These are phyloP conservation scores for Scomberomorus guttatus DNA, from an alignment of 2,797 vertebrate species.

Conservation along the genomic window DNA sequence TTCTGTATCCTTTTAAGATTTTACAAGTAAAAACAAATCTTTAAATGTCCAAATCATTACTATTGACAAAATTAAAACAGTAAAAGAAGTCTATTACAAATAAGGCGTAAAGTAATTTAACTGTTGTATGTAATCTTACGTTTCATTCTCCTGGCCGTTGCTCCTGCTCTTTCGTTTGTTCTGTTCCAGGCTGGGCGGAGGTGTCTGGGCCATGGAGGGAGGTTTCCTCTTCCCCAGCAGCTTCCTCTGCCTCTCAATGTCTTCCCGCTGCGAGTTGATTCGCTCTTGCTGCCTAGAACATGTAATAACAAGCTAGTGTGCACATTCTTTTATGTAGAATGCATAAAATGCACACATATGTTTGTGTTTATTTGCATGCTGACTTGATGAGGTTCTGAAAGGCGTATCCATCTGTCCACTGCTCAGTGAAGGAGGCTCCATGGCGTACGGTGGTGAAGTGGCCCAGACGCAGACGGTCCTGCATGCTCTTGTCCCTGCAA, in stretches of 20 bases:
- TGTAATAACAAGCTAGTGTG: background rate
- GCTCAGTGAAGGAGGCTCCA: slow-evolving; percentile 97
- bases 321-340: background rate
- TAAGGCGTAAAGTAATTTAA: background rate
- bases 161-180: slow-evolving; percentile 97
- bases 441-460: slow-evolving; percentile 98
- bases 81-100: background rate
- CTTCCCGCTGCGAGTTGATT: slow-evolving; percentile 97
- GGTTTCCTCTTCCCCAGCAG: slow-evolving; percentile 97
- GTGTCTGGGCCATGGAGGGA: slow-evolving; percentile 92
- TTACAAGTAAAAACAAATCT: background rate
- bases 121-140: slow-evolving; percentile 82
- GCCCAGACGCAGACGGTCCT: slow-evolving; percentile 94
- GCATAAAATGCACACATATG: background rate
- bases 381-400: slow-evolving; percentile 99
- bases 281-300: slow-evolving; percentile 94
- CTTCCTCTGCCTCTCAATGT: slow-evolving; percentile 98
- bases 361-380: slow-evolving; percentile 62
- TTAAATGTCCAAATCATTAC: background rate
- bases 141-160: slow-evolving; percentile 95
- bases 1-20: background rate
- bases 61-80: background rate
- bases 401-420: slow-evolving; percentile 98
- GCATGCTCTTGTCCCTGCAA: slow-evolving; percentile 98
- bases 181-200: slow-evolving; percentile 92